Evolutionary conservation across 2,113 vertebrate genomes (phyloP).

Genomic region (Ciconia maguari): DNA sequence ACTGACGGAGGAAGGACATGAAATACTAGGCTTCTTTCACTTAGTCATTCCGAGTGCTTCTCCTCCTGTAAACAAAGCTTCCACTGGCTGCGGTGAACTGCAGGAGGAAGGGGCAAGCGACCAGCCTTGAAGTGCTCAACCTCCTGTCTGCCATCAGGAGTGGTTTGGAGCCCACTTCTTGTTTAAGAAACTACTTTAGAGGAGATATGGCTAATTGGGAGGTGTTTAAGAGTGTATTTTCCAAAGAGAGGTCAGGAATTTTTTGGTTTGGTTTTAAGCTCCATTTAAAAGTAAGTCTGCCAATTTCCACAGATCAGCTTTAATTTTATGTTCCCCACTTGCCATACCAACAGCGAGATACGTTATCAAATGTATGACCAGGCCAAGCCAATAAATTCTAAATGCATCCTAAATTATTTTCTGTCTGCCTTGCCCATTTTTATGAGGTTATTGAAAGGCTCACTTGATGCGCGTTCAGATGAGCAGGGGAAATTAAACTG

Average conservation of each 20-base stretch:
- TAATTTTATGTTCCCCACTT: not conserved
- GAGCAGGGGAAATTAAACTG: conserved; percentile 9
- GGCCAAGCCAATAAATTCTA: conserved; percentile 31
- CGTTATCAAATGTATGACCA: not conserved
- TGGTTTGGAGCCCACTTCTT: not conserved
- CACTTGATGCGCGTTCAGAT: not conserved
- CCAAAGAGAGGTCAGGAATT: not conserved
- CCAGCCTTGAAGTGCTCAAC: not conserved
- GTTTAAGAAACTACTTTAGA: not conserved
- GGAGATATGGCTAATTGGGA: not conserved
- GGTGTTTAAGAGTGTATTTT: not conserved
- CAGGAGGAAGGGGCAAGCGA: not conserved
- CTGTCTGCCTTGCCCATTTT: not conserved
- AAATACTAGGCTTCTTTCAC: not conserved
- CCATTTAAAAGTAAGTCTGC: not conserved
- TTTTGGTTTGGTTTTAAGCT: not conserved
- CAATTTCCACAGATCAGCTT: not conserved
- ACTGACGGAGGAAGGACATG: not conserved
- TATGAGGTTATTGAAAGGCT: not conserved
- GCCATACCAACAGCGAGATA: not conserved
- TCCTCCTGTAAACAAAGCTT: not conserved
- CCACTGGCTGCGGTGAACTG: rapidly evolving
- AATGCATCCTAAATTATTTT: conserved; percentile 13
- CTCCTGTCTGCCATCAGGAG: not conserved
- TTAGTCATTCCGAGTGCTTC: not conserved